Evolutionary conservation across 2,113 vertebrate species (phyloP), one percentile per base, ranked within the genome.

Genomic region (Microcebus ravelobensis): DNA sequence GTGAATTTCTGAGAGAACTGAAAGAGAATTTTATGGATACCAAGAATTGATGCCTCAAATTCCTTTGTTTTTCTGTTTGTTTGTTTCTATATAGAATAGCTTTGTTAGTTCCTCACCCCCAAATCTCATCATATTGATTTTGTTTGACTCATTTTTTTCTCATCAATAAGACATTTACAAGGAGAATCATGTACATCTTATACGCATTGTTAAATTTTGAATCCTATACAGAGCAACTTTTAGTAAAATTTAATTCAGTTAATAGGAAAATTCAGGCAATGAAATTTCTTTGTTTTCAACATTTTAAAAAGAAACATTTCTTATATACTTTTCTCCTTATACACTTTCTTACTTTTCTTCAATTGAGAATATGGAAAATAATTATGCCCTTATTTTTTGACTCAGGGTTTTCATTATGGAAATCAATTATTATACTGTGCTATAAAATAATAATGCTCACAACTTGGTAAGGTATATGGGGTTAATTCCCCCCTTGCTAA

Each of bases 121-220:
- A 61, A 96, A 94, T 87, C 20, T 91, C 12, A 77, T 95, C 14
- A 74, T 65, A 81, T 84, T 34, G 34, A 0, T 94, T 92, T 96
- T 79, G 20, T 92, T 67, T 95, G 18, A 79, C 17, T 45, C 70
- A 67, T 73, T 95, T 70, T 59, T 20, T 10, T 42, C 31, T 91
- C 21, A 89, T 31, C 4, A 82, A n/a, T 89, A 61, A 93, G 39
- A 23, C 34, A 65, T 96, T 94, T 79, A 73, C 4, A 90, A 59
- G 23, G 23, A 48, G 52, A 94, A 80, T 68, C 5, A 39, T 77
- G 86, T 96, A 93, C 57, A 90, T 73, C 8, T 52, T 48, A 70
- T 85, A 92, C 70, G 6, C 45, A 71, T 20, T 82, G 15, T 34
- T 85, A 84, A 82, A 81, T 86, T 92, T 94, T 95, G 34, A 20